These are phyloP conservation scores for Perithous albicinctus DNA, from an alignment of 2,888 invertebrate species.

Conservation along the genomic window DNA sequence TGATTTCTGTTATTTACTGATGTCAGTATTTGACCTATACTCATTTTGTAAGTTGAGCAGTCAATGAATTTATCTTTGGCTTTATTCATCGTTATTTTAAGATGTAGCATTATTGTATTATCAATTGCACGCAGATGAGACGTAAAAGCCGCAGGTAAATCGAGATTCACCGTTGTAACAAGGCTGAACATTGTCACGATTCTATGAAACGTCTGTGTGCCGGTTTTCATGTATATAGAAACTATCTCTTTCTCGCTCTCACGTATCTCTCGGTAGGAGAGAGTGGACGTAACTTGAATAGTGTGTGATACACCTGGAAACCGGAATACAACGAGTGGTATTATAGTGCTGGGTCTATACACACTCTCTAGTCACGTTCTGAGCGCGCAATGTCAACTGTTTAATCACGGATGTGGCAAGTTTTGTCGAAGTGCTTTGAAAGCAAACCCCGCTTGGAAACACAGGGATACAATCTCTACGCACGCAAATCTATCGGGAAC, in stretches of 20 bases:
- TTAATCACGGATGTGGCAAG: slow-evolving; percentile 79
- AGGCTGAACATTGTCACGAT: not conserved
- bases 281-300: slow-evolving; percentile 46
- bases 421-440: slow-evolving; percentile 75
- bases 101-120: not conserved
- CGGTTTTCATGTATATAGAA: no score
- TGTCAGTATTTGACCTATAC: no score
- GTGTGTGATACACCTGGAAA: slow-evolving; percentile 76
- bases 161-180: slow-evolving; percentile 11
- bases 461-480: slow-evolving; percentile 7
- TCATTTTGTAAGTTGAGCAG: no score
- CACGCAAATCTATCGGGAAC: slow-evolving; percentile 11
- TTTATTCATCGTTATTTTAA: not conserved
- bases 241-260: slow-evolving; percentile 2
- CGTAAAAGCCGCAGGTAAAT: slow-evolving; percentile 5
- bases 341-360: slow-evolving; percentile 67
- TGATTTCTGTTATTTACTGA: no score
- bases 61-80: no score
- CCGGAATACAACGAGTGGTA: slow-evolving; percentile 75
- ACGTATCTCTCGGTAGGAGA: not conserved
- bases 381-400: slow-evolving; percentile 72
- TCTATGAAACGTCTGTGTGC: no score
- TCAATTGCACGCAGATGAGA: not conserved
- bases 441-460: not conserved
- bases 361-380: slow-evolving; percentile 28